A percentile compares a stretch with the other conserved stretches of the same genome.
phyloP scores from a whole-genome alignment of 2,888 invertebrate genomes.

The Prenolepis imparis region DNA sequence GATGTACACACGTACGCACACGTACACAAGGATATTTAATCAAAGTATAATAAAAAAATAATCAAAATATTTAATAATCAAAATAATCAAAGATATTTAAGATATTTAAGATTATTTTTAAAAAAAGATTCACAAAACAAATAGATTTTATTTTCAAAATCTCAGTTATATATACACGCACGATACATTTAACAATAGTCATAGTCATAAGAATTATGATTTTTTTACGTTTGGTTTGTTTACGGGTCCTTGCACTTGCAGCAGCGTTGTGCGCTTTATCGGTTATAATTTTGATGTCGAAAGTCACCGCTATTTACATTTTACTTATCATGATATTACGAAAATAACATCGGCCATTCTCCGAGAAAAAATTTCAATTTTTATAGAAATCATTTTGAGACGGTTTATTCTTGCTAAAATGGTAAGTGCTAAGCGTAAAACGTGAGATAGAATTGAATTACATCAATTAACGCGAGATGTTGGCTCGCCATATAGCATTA shows the following conservation, averaged over 20 bases:
- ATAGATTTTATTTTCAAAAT: not conserved
- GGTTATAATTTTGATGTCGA: not conserved
- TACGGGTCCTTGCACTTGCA: not conserved
- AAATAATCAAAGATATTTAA: not conserved
- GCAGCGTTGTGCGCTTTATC: not conserved
- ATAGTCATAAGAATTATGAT: not conserved
- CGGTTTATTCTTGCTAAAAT: not conserved
- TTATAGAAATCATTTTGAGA: not conserved
- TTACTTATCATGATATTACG: not conserved
- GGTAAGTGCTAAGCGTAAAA: not conserved
- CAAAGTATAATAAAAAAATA: no score
- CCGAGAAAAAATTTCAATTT: not conserved
- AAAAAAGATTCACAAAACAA: not conserved
- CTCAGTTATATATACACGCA: not conserved
- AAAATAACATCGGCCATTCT: not conserved
- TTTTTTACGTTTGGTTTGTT: not conserved
- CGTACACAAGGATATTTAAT: not conserved
- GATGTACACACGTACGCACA: not conserved
- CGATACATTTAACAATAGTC: not conserved
- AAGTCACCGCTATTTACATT: not conserved
- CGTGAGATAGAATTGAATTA: conserved; percentile 20
- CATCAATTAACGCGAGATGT: conserved; percentile 29
- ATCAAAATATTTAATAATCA: no score
- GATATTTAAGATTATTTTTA: not conserved
- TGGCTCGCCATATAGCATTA: not conserved